Percentiles rank a stretch among this genome's conserved stretches.
phyloP scores from a whole-genome alignment of 92 coral and sea anemone species.

The Palythoa grandiflora region DNA sequence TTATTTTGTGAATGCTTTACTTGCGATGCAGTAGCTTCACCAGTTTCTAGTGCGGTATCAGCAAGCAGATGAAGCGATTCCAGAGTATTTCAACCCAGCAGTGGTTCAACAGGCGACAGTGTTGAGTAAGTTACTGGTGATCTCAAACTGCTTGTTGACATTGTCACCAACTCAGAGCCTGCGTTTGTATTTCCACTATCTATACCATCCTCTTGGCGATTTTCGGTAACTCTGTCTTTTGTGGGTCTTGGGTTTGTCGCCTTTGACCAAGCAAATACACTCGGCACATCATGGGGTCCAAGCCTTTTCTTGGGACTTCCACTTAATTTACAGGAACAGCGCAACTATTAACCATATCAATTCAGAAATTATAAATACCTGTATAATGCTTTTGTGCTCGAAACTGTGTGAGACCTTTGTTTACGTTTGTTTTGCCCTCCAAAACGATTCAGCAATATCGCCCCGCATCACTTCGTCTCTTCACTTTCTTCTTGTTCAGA shows the following conservation, averaged over 20 bases:
- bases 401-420: not conserved
- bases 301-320: not conserved
- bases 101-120: conserved; percentile 18
- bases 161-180: conserved; percentile 4
- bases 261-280: not conserved
- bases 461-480: too few relatives aligned
- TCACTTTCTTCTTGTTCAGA: too few relatives aligned
- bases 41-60: conserved; percentile 18
- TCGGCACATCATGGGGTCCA: not conserved
- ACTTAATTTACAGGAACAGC: not conserved
- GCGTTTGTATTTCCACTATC: not conserved
- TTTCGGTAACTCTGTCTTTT: not conserved
- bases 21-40: not conserved
- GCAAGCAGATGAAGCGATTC: conserved; percentile 6
- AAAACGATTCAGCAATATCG: too few relatives aligned
- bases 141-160: not conserved
- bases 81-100: conserved; percentile 16
- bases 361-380: too few relatives aligned
- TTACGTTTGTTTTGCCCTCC: too few relatives aligned
- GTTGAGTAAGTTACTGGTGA: not conserved
- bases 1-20: not conserved
- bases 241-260: not conserved
- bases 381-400: too few relatives aligned
- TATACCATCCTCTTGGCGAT: conserved; percentile 1
- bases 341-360: too few relatives aligned